Conservation (phyloP, 2,888 invertebrate species). For the Anagyrus pseudococci region DNA sequence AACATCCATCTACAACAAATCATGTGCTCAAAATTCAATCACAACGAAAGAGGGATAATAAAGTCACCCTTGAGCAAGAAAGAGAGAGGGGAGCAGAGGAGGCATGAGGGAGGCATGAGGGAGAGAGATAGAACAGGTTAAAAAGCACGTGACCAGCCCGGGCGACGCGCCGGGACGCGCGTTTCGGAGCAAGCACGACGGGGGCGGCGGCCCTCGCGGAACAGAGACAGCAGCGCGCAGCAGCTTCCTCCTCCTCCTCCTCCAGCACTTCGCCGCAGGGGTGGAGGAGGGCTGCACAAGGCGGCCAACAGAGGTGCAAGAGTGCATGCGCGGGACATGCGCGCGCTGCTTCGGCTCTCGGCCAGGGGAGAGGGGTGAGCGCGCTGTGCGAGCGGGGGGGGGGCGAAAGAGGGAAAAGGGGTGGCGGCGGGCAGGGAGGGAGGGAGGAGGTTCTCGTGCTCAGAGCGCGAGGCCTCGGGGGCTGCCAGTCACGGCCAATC, state of each 20-base stretch:
- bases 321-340: conserved; percentile 39
- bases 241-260: too few relatives aligned
- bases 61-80: too few relatives aligned
- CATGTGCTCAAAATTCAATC: too few relatives aligned
- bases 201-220: neutral
- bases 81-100: neutral
- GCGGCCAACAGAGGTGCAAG: neutral
- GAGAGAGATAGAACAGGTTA: too few relatives aligned
- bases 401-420: too few relatives aligned
- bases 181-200: neutral
- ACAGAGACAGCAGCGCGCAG: neutral
- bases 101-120: too few relatives aligned
- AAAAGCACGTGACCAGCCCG: too few relatives aligned
- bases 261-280: too few relatives aligned
- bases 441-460: too few relatives aligned
- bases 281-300: neutral
- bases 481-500: conserved; percentile 61
- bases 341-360: conserved; percentile 26
- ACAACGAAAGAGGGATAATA: too few relatives aligned
- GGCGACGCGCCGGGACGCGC: neutral
- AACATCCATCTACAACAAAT: too few relatives aligned
- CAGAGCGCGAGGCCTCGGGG: conserved; percentile 42
- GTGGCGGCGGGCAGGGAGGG: neutral
- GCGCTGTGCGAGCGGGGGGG: conserved; percentile 6
- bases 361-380: conserved; percentile 13